Percentiles rank a stretch among this genome's conserved stretches.
These are phyloP conservation scores for Lepidocolaptes lacrymiger DNA, from an alignment of 2,797 vertebrate species.

Conservation along the genomic window DNA sequence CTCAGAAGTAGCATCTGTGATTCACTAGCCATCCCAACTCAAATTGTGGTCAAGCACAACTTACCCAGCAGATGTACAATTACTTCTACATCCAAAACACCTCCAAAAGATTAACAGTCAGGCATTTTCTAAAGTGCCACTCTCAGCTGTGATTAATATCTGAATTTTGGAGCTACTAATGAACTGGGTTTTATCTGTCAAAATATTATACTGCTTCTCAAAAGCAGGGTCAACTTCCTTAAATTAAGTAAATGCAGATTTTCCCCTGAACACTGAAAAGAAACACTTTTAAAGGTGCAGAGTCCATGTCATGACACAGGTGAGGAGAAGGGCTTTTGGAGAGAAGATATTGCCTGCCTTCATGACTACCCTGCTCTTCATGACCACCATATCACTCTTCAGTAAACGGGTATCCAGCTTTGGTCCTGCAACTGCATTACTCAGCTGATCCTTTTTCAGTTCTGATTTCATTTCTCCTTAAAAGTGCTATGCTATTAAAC, in stretches of 20 bases:
- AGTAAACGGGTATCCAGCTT: background rate
- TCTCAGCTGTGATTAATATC: background rate
- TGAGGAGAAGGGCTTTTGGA: background rate
- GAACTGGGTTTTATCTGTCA: background rate
- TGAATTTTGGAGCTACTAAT: background rate
- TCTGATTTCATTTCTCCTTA: background rate
- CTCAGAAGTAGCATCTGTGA: background rate
- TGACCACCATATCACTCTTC: background rate
- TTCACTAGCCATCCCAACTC: background rate
- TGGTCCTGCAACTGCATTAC: background rate
- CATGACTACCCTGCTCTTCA: background rate
- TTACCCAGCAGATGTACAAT: background rate
- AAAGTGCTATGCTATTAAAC: conserved; percentile 7
- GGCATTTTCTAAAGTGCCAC: background rate
- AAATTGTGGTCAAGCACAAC: background rate
- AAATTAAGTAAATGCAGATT: background rate
- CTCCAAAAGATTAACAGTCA: background rate
- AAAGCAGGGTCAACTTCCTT: background rate
- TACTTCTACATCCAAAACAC: background rate
- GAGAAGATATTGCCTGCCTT: background rate
- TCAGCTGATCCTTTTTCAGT: background rate
- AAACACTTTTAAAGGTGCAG: background rate
- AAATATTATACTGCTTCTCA: background rate
- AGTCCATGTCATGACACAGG: background rate
- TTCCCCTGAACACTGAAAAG: background rate